These are phyloP conservation scores for Accipiter virgatus DNA, from an alignment of 2,113 vertebrate species.

Conservation along the genomic window DNA sequence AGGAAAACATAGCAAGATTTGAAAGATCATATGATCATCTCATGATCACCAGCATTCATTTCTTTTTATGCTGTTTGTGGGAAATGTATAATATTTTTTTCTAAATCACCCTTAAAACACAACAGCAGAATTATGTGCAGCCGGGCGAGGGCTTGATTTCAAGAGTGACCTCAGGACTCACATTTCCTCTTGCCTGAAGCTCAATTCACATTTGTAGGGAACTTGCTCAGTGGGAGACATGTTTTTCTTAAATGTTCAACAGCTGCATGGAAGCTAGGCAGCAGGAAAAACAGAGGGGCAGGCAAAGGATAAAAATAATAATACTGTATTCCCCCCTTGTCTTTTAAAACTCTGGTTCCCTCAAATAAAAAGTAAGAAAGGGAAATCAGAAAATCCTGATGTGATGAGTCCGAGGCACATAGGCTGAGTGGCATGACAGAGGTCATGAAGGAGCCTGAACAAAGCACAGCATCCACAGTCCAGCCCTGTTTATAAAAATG, in stretches of 20 bases:
- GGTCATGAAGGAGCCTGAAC: neutral
- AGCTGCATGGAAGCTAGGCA: constrained; percentile 50
- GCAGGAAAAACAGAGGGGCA: constrained; percentile 8
- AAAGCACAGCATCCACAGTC: neutral
- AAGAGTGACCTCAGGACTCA: constrained; percentile 49
- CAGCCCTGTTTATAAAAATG: constrained; percentile 6
- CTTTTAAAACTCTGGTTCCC: neutral
- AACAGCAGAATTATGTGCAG: constrained; percentile 27
- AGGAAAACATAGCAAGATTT: neutral
- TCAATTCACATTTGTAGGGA: constrained; percentile 40
- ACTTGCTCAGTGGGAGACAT: constrained; percentile 48
- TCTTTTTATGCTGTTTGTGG: neutral
- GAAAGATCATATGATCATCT: neutral
- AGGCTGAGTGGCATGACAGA: neutral
- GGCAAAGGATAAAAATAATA: constrained; percentile 26
- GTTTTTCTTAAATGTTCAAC: constrained; percentile 60
- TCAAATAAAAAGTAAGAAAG: neutral
- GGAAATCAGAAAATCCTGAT: constrained; percentile 7
- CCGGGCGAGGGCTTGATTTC: constrained; percentile 11
- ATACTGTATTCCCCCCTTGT: neutral
- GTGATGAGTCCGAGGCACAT: neutral
- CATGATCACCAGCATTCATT: neutral
- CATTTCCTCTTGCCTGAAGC: constrained; percentile 44
- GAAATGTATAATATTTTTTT: neutral
- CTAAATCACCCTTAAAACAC: neutral